Conservation (phyloP, 1,140 invertebrate species). For the Aporrectodea caliginosa region DNA sequence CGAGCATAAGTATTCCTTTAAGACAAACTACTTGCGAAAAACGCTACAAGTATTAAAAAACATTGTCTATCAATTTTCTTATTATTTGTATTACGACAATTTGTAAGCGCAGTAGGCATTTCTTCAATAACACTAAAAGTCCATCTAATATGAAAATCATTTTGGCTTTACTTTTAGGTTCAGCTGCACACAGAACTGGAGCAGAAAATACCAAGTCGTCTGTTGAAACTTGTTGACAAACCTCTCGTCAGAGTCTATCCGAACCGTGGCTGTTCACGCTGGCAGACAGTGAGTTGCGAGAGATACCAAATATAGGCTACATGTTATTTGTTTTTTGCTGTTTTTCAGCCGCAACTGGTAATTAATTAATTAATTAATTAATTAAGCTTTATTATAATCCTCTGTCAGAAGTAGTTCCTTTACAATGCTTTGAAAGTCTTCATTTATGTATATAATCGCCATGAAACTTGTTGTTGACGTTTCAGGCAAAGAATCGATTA, state of each 20-base stretch:
- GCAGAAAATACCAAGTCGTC: slow-evolving; percentile 70
- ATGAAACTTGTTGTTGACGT: neutral
- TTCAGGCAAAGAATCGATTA: neutral
- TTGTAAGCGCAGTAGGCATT: no score
- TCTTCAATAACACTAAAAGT: no score
- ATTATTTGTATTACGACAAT: no score
- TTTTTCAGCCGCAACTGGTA: neutral
- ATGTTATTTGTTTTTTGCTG: neutral
- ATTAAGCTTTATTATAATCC: neutral
- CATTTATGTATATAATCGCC: neutral
- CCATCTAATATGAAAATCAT: neutral
- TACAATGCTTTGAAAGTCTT: neutral
- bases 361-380: neutral
- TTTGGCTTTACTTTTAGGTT: slow-evolving; percentile 60
- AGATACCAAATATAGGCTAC: neutral
- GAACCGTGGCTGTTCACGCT: slow-evolving; percentile 54
- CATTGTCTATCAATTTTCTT: neutral
- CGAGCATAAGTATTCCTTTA: neutral
- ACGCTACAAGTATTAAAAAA: no score
- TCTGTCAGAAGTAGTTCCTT: neutral
- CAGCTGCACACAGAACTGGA: slow-evolving; percentile 80
- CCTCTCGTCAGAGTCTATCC: slow-evolving; percentile 76
- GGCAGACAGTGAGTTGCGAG: neutral
- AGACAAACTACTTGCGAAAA: neutral
- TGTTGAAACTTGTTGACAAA: slow-evolving; percentile 74